phyloP scores from a whole-genome alignment of 2,797 vertebrate species.

The Spea hammondii region DNA sequence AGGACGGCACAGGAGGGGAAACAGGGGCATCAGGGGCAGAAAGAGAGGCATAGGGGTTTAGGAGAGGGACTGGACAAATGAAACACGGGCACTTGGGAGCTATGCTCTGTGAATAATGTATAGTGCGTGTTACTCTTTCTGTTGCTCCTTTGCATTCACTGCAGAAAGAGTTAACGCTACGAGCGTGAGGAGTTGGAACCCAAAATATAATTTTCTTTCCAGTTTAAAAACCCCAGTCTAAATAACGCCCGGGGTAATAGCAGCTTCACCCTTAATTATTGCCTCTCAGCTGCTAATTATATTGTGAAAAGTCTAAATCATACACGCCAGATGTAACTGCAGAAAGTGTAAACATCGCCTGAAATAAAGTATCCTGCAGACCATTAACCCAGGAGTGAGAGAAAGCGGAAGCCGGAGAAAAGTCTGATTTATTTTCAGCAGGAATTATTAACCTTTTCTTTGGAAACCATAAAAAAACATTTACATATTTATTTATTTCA shows the following conservation, averaged over 20 bases:
- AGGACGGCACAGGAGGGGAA: too few relatives aligned
- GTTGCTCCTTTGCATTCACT: too few relatives aligned
- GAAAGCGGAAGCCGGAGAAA: background rate
- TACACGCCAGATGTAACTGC: background rate
- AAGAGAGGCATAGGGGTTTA: too few relatives aligned
- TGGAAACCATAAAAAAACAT: too few relatives aligned
- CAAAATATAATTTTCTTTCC: constrained; percentile 7
- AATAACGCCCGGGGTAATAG: constrained; percentile 20
- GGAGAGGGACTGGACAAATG: too few relatives aligned
- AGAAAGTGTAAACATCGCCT: constrained; percentile 22
- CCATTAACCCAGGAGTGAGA: background rate
- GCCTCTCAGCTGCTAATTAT: constrained; percentile 26
- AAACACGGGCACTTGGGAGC: too few relatives aligned
- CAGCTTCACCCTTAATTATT: constrained; percentile 29
- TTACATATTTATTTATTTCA: too few relatives aligned
- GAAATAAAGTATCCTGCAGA: background rate
- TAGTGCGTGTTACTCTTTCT: too few relatives aligned
- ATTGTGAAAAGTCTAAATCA: constrained; percentile 21
- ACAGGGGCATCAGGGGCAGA: too few relatives aligned
- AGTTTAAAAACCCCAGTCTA: constrained; percentile 26
- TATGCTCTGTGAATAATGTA: too few relatives aligned
- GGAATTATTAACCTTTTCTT: constrained; percentile 18
- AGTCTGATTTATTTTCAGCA: constrained; percentile 21
- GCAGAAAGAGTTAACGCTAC: constrained; percentile 9
- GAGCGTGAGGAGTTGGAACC: background rate